Conservation (phyloP, 1,140 invertebrate genomes). For the Ceratoteleas bidentatus region DNA sequence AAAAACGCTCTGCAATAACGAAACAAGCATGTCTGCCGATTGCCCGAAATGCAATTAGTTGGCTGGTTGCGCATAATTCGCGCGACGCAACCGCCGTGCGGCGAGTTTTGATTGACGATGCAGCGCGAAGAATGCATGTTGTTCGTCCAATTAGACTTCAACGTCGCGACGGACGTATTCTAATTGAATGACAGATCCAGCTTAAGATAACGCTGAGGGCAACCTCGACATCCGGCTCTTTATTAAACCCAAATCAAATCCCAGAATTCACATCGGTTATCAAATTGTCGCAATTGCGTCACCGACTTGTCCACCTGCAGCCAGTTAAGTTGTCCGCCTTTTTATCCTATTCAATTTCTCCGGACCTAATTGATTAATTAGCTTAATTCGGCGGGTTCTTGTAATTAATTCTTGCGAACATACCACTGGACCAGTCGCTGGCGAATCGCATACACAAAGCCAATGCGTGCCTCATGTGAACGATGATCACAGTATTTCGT, state of each 20-base stretch:
- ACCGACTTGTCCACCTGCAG: slow-evolving; percentile 43
- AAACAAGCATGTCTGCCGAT: too few relatives aligned
- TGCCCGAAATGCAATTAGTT: slow-evolving; percentile 10
- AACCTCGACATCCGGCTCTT: slow-evolving; percentile 61
- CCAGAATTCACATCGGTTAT: slow-evolving; percentile 55
- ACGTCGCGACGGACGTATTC: slow-evolving; percentile 54
- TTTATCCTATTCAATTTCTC: not conserved
- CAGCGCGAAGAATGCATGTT: slow-evolving; percentile 55
- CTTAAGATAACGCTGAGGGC: slow-evolving; percentile 55
- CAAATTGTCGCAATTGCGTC: slow-evolving; percentile 39
- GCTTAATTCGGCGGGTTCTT: not conserved
- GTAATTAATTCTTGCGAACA: not conserved
- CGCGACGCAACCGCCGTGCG: slow-evolving; percentile 4
- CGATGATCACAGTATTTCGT: too few relatives aligned
- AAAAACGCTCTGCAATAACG: too few relatives aligned
- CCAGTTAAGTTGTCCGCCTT: slow-evolving; percentile 5
- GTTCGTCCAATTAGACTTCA: slow-evolving; percentile 51
- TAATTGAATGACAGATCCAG: slow-evolving; percentile 58
- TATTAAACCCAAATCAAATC: slow-evolving; percentile 56
- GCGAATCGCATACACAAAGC: too few relatives aligned
- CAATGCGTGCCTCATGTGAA: too few relatives aligned
- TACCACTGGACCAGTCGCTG: too few relatives aligned
- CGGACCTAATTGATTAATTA: not conserved
- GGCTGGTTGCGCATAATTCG: slow-evolving; percentile 14
- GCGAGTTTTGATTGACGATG: slow-evolving; percentile 54